Conservation (phyloP, 2,888 invertebrate genomes). For the Rhodophaea formosa region DNA sequence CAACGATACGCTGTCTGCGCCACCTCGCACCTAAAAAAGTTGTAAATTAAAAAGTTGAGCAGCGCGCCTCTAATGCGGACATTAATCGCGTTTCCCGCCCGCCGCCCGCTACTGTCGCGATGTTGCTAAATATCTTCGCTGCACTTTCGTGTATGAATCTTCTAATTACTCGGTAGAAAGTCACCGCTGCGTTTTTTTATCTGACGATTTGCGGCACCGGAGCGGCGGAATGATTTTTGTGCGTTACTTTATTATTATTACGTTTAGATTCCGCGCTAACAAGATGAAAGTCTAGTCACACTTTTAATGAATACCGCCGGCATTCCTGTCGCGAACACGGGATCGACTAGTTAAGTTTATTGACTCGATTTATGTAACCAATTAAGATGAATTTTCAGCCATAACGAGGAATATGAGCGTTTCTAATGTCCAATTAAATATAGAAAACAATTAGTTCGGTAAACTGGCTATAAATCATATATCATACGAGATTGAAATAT, state of each 20-base stretch:
- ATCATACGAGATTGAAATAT: background rate
- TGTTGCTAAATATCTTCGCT: constrained; percentile 42
- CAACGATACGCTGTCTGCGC: background rate
- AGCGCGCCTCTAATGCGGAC: constrained; percentile 29
- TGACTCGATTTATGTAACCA: constrained; percentile 25
- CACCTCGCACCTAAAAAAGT: constrained; percentile 22
- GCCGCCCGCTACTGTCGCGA: constrained; percentile 37
- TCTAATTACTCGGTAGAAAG: constrained; percentile 75
- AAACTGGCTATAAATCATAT: background rate
- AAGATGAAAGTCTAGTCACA: constrained; percentile 73
- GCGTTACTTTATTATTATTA: constrained; percentile 60
- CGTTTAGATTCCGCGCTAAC: constrained; percentile 63
- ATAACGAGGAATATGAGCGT: constrained; percentile 7
- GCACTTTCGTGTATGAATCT: constrained; percentile 76
- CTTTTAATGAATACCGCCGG: constrained; percentile 56
- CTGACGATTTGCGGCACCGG: constrained; percentile 49
- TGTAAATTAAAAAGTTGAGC: constrained; percentile 36
- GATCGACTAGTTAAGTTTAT: constrained; percentile 31
- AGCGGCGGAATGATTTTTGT: constrained; percentile 59
- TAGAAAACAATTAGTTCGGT: constrained; percentile 1
- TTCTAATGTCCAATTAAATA: constrained; percentile 7
- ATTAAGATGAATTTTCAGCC: constrained; percentile 20
- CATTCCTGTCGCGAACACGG: constrained; percentile 47
- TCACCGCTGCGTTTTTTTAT: constrained; percentile 55
- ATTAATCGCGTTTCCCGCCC: constrained; percentile 41